Evolutionary conservation across 2,797 vertebrate genomes (phyloP).

Genomic region (Holocentrus rufus): DNA sequence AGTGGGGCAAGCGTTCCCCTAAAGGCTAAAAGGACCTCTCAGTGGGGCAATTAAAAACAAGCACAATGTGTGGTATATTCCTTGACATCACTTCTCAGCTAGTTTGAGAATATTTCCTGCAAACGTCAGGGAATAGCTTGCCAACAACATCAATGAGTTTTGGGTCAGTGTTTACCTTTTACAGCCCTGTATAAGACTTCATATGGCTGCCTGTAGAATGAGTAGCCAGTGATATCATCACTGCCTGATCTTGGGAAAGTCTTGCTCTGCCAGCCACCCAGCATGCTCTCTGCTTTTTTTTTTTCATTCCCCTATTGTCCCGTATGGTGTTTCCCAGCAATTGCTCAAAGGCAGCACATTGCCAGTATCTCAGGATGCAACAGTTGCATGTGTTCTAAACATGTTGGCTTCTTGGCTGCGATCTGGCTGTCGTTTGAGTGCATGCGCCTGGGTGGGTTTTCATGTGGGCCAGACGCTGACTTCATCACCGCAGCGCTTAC

Average conservation of each 20-base stretch:
- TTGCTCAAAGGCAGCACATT: conserved; percentile 28
- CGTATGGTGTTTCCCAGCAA: conserved; percentile 23
- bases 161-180: conserved; percentile 62
- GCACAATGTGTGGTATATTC: conserved; percentile 60
- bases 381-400: conserved; percentile 45
- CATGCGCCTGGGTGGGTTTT: conserved; percentile 59
- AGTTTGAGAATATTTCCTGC: conserved; percentile 63
- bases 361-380: conserved; percentile 29
- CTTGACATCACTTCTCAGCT: conserved; percentile 67
- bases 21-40: conserved; percentile 43
- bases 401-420: conserved; percentile 57
- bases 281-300: conserved; percentile 12
- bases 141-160: conserved; percentile 68
- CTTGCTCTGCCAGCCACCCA: conserved; percentile 51
- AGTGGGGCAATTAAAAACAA: conserved; percentile 56
- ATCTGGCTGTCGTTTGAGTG: conserved; percentile 58
- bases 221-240: conserved; percentile 62
- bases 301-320: not conserved
- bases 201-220: conserved; percentile 48
- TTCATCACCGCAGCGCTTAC: conserved; percentile 74
- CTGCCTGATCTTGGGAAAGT: conserved; percentile 35
- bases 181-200: conserved; percentile 48
- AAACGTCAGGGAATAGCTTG: conserved; percentile 54
- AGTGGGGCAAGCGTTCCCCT: conserved; percentile 30
- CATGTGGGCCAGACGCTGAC: conserved; percentile 78